Base-by-base conservation (phyloP, 2,888 invertebrate genomes). In the Xanthostigma xanthostigma region DNA sequence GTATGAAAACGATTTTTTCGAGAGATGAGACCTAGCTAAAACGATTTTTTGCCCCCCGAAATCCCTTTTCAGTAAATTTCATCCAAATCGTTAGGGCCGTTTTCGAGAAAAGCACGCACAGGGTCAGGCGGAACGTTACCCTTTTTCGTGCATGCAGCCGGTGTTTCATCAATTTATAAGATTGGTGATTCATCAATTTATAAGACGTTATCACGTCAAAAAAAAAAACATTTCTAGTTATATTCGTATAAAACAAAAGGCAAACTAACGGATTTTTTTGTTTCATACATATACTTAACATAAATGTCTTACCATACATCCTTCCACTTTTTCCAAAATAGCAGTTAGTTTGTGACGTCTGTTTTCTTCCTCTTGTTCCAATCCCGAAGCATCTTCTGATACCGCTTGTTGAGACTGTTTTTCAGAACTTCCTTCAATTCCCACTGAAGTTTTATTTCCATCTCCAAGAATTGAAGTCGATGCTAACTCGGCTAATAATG, bases 241-340 rank as follows among this genome's bases (percentile, higher is more conserved):
- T 41, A 11, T 41, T 41, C n/a, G 10, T 41, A n/a, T 4, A 37
- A 37, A 11, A n/a, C n/a, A n/a, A n/a, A n/a, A n/a, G n/a, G n/a
- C n/a, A n/a, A n/a, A n/a, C n/a, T 2, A 37, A 37, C 12, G 5
- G 12, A 37, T 37, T 37, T 38, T 38, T 13, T 12, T 13, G 40
- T 12, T 36, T 17, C 12, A n/a, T 41, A 42, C 6, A 33, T 33
- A 17, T 37, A 11, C 3, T 27, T 8, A 46, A 27, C 8, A 10
- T 35, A 34, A 40, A 27, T 6, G 27, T 6, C 70, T 64, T 63
- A 81, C 81, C 69, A 84, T 79, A 60, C 89, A 89, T 39, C 86
- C 85, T 73, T 93, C 86, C 51, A 95, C 81, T 75, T 87, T 89
- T 66, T 92, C 91, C 54, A 85, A 69, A 51, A 92, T 75, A 47